Evolutionary conservation across 1,140 invertebrate genomes (phyloP).

Genomic region (Hesperophylax magnus): DNA sequence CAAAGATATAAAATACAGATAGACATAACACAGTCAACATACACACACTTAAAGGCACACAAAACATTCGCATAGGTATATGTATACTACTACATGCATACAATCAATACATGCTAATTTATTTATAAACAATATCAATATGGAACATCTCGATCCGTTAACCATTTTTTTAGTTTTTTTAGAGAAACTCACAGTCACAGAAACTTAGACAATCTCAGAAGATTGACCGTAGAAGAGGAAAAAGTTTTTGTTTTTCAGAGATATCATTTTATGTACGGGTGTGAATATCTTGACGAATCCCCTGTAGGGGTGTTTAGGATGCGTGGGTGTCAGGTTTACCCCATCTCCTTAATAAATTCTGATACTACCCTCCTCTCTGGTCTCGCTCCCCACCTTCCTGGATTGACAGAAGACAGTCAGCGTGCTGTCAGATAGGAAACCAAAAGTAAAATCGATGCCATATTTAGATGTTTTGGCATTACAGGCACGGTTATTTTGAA

Average conservation of each 20-base stretch:
- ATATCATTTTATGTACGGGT: background rate
- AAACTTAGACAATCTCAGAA: background rate
- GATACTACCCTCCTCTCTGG: background rate
- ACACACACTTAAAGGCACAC: too few species aligned
- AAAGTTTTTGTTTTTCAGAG: background rate
- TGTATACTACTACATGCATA: too few species aligned
- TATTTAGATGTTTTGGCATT: conserved; percentile 14
- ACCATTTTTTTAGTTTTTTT: too few species aligned
- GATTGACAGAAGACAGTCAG: background rate
- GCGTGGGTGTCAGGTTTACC: background rate
- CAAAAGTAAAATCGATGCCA: conserved; percentile 36
- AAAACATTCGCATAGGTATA: too few species aligned
- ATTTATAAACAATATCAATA: too few species aligned
- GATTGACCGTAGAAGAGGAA: background rate
- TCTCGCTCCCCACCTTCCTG: background rate
- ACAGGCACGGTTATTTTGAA: background rate
- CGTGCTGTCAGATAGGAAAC: conserved; percentile 3
- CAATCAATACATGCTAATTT: too few species aligned
- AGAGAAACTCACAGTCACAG: too few species aligned
- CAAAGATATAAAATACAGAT: too few species aligned
- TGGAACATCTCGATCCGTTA: too few species aligned
- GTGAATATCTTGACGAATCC: background rate
- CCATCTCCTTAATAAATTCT: too few species aligned
- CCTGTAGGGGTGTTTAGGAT: background rate
- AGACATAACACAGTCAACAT: too few species aligned